Evolutionary conservation across 2,888 invertebrate species (phyloP).

Genomic region (Ceraclea dissimilis): DNA sequence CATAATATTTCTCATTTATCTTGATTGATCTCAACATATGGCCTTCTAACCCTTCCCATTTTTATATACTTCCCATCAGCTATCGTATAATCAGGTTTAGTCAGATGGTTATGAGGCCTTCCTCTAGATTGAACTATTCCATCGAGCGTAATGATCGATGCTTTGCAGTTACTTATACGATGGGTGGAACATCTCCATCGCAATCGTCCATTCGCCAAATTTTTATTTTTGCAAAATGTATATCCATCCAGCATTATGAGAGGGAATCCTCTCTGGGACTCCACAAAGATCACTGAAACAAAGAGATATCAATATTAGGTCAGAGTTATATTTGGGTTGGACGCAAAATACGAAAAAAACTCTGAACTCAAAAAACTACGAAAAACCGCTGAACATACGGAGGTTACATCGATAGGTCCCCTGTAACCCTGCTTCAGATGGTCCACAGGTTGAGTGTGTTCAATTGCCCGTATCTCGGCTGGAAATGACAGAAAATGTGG

Average conservation of each 20-base stretch:
- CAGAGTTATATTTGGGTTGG: too few species aligned
- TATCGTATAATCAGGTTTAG: not conserved
- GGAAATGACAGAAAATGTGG: too few species aligned
- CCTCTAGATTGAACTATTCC: not conserved
- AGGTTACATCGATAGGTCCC: too few species aligned
- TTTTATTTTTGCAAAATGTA: conserved; percentile 1
- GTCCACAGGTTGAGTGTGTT: too few species aligned
- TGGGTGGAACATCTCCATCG: conserved; percentile 9
- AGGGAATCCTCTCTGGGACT: not conserved
- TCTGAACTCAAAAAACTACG: too few species aligned
- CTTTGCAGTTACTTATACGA: not conserved
- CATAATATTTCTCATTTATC: too few species aligned
- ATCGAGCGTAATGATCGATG: not conserved
- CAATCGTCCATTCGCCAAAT: not conserved
- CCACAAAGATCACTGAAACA: conserved; percentile 4
- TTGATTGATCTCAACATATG: too few species aligned
- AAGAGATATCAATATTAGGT: not conserved
- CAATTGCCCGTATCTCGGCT: too few species aligned
- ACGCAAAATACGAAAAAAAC: too few species aligned
- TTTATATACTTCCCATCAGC: conserved; percentile 3
- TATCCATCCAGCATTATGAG: conserved; percentile 1
- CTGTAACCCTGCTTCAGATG: too few species aligned
- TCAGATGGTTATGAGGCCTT: conserved; percentile 3
- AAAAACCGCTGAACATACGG: too few species aligned
- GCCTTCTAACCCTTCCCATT: too few species aligned